Evolutionary conservation across 2,113 vertebrate genomes (phyloP).

Genomic region (Eulemur macaco): DNA sequence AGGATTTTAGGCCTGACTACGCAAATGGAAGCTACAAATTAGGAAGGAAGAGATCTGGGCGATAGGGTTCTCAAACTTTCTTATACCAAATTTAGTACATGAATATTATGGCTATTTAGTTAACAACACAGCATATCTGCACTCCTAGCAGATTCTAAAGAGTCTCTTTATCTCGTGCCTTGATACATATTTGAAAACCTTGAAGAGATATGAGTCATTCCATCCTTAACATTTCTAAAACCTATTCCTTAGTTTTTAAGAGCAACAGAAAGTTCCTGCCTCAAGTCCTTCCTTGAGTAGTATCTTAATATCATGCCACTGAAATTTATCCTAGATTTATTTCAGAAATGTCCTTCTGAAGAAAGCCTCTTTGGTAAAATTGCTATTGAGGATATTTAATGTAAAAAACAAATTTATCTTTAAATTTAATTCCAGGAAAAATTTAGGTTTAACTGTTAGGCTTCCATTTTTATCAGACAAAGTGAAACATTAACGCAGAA

Average conservation of each 20-base stretch:
- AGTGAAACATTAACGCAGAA: neutral
- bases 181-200: neutral
- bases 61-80: neutral
- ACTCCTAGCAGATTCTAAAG: neutral
- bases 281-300: neutral
- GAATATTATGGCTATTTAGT: neutral
- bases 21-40: neutral
- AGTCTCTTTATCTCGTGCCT: neutral
- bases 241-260: neutral
- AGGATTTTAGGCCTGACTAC: neutral
- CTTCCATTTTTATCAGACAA: neutral
- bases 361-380: neutral
- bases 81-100: neutral
- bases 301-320: neutral
- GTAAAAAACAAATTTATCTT: conserved; percentile 1
- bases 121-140: neutral
- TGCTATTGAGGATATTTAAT: conserved; percentile 1
- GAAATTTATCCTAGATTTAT: neutral
- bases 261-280: neutral
- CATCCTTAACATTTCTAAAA: neutral
- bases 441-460: neutral
- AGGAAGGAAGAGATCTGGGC: neutral
- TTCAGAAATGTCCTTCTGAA: neutral
- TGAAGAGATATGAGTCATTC: neutral
- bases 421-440: neutral